phyloP scores from a whole-genome alignment of 2,888 invertebrate species.

The Dioctria linearis region DNA sequence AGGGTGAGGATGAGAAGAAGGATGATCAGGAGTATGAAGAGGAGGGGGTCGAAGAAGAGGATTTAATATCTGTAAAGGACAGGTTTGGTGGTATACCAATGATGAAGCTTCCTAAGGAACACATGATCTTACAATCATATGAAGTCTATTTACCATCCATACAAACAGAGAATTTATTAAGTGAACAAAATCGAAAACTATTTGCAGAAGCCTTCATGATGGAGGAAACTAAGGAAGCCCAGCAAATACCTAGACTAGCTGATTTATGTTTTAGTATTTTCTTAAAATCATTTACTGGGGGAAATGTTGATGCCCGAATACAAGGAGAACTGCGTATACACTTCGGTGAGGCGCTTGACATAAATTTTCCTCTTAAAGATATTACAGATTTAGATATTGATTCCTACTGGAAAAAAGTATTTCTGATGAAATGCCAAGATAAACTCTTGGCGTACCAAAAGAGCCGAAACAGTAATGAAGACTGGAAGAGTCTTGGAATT shows the following conservation, averaged over 20 bases:
- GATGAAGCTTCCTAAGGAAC: conserved; percentile 1
- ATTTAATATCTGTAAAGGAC: background rate
- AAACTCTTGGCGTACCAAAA: background rate
- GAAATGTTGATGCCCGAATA: conserved; percentile 18
- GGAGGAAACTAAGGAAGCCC: background rate
- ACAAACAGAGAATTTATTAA: conserved; percentile 21
- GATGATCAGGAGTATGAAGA: background rate
- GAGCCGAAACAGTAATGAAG: background rate
- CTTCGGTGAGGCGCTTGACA: background rate
- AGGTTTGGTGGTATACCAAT: background rate
- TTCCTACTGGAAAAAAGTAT: conserved; percentile 29
- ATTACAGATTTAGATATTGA: conserved; percentile 16
- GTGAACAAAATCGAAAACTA: conserved; percentile 49
- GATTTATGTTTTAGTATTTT: background rate
- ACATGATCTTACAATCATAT: background rate
- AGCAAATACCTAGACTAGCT: background rate
- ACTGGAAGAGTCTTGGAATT: conserved; percentile 32
- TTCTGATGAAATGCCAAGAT: background rate
- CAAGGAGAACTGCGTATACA: background rate
- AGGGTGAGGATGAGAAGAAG: background rate
- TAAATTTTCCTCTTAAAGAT: conserved; percentile 10
- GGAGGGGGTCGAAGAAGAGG: background rate
- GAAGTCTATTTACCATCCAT: conserved; percentile 53
- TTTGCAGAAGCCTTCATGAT: conserved; percentile 20
- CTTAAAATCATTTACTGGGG: background rate